A percentile compares a stretch with the other conserved stretches of the same genome.
Evolutionary conservation across 2,888 invertebrate genomes (phyloP).

Genomic region (Eurois occulta): DNA sequence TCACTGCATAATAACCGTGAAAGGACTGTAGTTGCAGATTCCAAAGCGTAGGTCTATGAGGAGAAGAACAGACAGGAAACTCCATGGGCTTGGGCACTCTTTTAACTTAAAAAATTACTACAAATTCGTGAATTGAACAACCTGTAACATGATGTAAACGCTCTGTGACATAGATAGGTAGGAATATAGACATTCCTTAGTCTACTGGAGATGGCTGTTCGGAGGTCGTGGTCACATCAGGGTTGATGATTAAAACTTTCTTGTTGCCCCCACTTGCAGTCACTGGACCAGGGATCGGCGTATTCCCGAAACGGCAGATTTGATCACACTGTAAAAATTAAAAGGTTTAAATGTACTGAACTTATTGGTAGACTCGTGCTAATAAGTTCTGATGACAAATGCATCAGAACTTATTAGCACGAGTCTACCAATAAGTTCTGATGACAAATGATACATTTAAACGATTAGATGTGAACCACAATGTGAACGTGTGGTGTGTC

Average conservation of each 20-base stretch:
- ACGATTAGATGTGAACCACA: too few relatives aligned
- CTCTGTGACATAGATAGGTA: neutral
- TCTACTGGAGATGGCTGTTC: accelerated
- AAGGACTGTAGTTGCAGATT: neutral
- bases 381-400: too few relatives aligned
- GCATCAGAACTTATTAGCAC: too few relatives aligned
- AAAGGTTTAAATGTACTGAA: neutral
- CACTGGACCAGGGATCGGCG: accelerated
- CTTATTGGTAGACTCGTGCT: neutral
- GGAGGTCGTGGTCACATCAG: conserved; percentile 11
- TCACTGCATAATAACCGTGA: neutral
- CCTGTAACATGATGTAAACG: neutral
- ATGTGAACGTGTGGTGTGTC: too few relatives aligned
- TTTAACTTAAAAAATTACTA: neutral
- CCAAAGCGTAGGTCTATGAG: neutral
- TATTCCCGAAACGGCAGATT: conserved; percentile 75
- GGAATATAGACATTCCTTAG: neutral
- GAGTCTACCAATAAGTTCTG: too few relatives aligned
- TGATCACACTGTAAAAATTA: conserved; percentile 75
- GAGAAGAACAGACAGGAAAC: neutral
- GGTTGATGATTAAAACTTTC: conserved; percentile 77
- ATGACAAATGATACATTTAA: too few relatives aligned
- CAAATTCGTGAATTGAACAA: neutral
- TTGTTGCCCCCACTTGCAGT: conserved; percentile 2
- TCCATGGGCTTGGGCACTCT: too few relatives aligned